Evolutionary conservation across 1,140 invertebrate genomes (phyloP).

Genomic region (Lutraria rhynchaena): DNA sequence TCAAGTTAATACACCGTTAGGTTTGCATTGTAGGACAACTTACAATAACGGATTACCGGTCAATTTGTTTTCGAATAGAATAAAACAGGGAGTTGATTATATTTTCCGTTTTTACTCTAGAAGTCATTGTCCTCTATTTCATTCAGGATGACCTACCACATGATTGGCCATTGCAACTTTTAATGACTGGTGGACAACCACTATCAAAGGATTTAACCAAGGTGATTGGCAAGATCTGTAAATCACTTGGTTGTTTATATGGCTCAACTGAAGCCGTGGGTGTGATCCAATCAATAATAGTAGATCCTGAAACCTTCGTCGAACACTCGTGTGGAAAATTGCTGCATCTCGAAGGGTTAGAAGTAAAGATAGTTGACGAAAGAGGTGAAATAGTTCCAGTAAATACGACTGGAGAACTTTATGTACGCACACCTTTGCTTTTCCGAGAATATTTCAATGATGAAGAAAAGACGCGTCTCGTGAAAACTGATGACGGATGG

Average conservation of each 20-base stretch:
- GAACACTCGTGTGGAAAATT: slow-evolving; percentile 12
- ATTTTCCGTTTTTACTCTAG: too few species aligned
- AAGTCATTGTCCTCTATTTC: too few species aligned
- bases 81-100: too few species aligned
- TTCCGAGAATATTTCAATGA: too few species aligned
- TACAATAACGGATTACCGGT: too few species aligned
- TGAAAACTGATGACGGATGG: slow-evolving; percentile 81
- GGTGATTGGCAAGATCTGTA: background rate
- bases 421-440: too few species aligned
- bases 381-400: background rate
- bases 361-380: slow-evolving; percentile 9
- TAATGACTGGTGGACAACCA: slow-evolving; percentile 23
- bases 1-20: too few species aligned
- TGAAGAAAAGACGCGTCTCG: slow-evolving; percentile 78
- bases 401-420: slow-evolving; percentile 32
- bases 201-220: background rate
- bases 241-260: slow-evolving; percentile 1
- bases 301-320: background rate
- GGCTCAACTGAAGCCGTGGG: background rate
- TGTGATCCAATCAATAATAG: background rate
- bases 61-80: too few species aligned
- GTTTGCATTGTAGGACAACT: too few species aligned
- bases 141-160: slow-evolving; percentile 7
- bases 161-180: background rate
- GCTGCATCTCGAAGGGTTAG: background rate